Base-by-base conservation (phyloP, 2,888 invertebrate genomes). In the Dasysyrphus albostriatus region DNA sequence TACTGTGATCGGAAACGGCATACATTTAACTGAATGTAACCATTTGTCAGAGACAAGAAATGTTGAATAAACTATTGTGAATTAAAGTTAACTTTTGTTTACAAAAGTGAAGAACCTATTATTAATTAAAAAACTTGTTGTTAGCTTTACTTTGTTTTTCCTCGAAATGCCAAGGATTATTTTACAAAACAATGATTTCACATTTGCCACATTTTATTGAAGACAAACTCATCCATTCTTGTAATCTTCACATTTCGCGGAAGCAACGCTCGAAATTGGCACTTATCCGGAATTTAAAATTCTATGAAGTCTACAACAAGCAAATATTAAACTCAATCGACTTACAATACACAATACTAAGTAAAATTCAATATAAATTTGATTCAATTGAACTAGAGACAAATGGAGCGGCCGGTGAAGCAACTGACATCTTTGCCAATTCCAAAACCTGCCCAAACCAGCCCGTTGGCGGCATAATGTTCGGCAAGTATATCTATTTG, bases 401-500 rank as follows among this genome's bases (percentile, higher is more conserved):
- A 1, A 73, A 65, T 74, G 75, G 10, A 32, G 10, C 47, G 1
- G 37, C 4, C 29, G 75, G 29, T 39, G 75, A 80, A 58, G 3
- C 29, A 5, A 79, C 63, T 34, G 77, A 82, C 2, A 56, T 51
- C 3, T 19, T 81, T 1, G 59, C 69, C 5, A 49, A 16, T 32
- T 72, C 72, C 2, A 39, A 58, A 39, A 39, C 47, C 16, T 63
- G 56, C 12, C 39, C 83, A 34, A 59, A 16, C 12, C 8, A 9
- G 5, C 0, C 34, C 10, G 24, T 16, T 29, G 70, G 44, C 34
- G 81, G 81, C 5, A 77, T 91, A 8, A 82, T 65, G 10, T 56
- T 92, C 10, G 92, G 92, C 16, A 92, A 92, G 79, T 92, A 89
- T 69, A 85, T 91, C 16, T 91, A 90, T 88, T 88, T 89, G 76